Percentiles rank a stretch among this genome's conserved stretches.
These are phyloP conservation scores for Tragulus kanchil DNA, from an alignment of 2,113 vertebrate species.

Conservation along the genomic window DNA sequence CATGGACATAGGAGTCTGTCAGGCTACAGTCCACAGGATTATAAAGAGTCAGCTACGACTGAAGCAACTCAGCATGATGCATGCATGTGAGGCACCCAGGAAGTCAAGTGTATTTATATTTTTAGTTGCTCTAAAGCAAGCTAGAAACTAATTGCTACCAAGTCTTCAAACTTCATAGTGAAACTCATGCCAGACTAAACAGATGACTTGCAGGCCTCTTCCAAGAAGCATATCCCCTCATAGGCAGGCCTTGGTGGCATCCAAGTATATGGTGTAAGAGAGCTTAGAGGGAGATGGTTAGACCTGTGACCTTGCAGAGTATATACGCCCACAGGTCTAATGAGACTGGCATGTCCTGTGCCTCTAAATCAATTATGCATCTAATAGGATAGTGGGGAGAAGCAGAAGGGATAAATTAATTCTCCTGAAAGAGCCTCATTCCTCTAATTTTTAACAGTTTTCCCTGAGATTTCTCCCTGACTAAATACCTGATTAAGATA, in stretches of 20 bases:
- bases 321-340: not conserved
- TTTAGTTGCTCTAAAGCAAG: constrained; percentile 64
- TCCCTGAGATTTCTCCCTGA: not conserved
- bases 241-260: constrained; percentile 51
- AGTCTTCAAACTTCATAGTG: constrained; percentile 72
- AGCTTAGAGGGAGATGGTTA: constrained; percentile 71
- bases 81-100: not conserved
- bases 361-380: not conserved
- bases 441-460: not conserved
- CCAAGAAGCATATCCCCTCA: constrained; percentile 62
- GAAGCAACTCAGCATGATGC: not conserved
- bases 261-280: constrained; percentile 68
- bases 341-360: not conserved
- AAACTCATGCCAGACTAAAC: constrained; percentile 64
- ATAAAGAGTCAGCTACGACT: no score
- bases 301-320: not conserved
- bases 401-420: not conserved
- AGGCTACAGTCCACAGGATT: no score
- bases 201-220: constrained; percentile 70
- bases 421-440: not conserved
- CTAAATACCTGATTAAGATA: not conserved
- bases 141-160: constrained; percentile 72
- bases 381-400: not conserved
- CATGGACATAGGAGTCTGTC: no score
- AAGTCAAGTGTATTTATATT: not conserved